phyloP scores from a whole-genome alignment of 1,140 invertebrate genomes.

The Pectinophora gossypiella region DNA sequence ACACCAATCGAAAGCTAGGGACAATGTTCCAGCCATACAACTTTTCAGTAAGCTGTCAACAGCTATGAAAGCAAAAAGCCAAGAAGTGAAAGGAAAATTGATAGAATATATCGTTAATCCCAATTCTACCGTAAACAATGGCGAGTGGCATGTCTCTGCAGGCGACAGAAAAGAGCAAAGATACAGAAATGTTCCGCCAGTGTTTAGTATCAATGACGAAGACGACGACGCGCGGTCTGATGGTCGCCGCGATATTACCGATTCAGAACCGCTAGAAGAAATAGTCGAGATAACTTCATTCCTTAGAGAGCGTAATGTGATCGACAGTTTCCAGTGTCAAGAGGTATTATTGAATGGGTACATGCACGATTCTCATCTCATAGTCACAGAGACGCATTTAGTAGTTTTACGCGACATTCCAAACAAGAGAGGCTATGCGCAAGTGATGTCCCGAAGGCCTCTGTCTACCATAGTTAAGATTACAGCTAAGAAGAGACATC shows the following conservation, averaged over 20 bases:
- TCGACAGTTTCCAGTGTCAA: conserved; percentile 92
- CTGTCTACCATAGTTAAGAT: conserved; percentile 96
- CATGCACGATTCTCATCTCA: conserved; percentile 89
- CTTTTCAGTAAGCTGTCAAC: conserved; percentile 86
- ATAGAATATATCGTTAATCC: conserved; percentile 96
- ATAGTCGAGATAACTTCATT: conserved; percentile 76
- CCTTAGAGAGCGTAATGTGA: conserved; percentile 89
- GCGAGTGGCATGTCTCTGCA: conserved; percentile 87
- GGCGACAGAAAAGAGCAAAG: conserved; percentile 89
- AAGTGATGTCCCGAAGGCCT: conserved; percentile 89
- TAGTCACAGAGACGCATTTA: conserved; percentile 92
- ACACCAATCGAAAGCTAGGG: conserved; percentile 40
- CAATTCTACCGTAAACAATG: conserved; percentile 75
- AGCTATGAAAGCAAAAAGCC: conserved; percentile 92
- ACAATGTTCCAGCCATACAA: conserved; percentile 76
- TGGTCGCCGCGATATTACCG: conserved; percentile 36
- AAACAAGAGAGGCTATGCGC: conserved; percentile 84
- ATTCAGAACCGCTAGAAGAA: conserved; percentile 54
- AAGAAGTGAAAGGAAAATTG: conserved; percentile 94
- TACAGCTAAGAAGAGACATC: conserved; percentile 94
- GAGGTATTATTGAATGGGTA: conserved; percentile 93
- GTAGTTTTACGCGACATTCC: conserved; percentile 90
- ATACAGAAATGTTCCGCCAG: conserved; percentile 92
- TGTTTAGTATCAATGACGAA: conserved; percentile 97
- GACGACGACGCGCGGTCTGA: conserved; percentile 80